These are phyloP conservation scores for Sphenopsis melanotis DNA, from an alignment of 2,797 vertebrate genomes.

Conservation along the genomic window DNA sequence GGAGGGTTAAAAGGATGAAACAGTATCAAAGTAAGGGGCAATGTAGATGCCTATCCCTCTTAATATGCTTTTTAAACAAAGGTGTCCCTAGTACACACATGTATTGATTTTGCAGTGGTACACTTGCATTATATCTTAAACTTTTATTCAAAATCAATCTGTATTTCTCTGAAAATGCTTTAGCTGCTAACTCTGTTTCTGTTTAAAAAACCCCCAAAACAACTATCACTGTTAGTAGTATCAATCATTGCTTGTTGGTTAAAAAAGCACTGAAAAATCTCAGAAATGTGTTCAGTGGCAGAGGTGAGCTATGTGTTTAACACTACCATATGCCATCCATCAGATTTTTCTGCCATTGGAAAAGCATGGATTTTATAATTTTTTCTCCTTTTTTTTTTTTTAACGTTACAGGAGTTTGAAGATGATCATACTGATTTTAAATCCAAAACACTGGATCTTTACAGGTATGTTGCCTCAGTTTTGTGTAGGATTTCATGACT, in stretches of 20 bases:
- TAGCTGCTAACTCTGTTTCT: background rate
- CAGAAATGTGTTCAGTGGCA: background rate
- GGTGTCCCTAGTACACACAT: background rate
- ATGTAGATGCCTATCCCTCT: background rate
- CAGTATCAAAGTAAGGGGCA: background rate
- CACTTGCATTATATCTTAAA: background rate
- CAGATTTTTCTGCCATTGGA: background rate
- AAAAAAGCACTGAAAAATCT: background rate
- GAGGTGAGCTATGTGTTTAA: background rate
- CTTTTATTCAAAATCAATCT: background rate
- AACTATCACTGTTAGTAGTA: background rate
- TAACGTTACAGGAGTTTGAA: conserved; percentile 76
- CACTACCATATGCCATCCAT: background rate
- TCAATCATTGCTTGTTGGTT: background rate
- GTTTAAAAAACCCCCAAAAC: background rate
- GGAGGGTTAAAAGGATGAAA: background rate
- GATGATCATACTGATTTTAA: conserved; percentile 76
- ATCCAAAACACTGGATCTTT: conserved; percentile 74
- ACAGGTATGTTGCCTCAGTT: conserved; percentile 78
- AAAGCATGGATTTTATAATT: background rate
- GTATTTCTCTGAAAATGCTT: background rate
- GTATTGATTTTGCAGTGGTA: background rate
- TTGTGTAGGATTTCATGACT: conserved; percentile 79
- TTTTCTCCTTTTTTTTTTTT: background rate
- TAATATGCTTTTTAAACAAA: background rate